phyloP scores from a whole-genome alignment of 2,797 vertebrate species.

The Neoniphon sammara region DNA sequence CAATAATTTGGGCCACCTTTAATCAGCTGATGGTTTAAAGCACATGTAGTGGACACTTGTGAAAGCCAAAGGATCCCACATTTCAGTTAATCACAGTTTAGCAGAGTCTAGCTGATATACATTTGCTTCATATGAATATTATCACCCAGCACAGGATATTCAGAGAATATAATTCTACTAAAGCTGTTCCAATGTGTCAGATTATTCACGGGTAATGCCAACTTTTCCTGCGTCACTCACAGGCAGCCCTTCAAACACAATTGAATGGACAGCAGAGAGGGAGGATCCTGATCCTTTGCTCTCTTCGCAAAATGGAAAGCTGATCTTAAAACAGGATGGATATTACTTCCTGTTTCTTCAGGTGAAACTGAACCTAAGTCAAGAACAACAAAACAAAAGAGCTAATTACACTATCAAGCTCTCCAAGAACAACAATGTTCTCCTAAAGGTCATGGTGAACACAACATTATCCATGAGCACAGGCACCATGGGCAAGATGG shows the following conservation, averaged over 20 bases:
- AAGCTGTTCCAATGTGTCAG: background rate
- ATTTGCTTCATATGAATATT: background rate
- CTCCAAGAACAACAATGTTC: accelerated
- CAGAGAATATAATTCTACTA: background rate
- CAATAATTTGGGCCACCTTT: background rate
- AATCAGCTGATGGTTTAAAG: background rate
- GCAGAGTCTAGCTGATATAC: background rate
- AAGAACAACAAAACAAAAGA: no score
- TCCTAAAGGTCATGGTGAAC: constrained; percentile 29
- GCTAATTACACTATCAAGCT: background rate
- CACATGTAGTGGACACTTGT: background rate
- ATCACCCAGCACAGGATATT: background rate
- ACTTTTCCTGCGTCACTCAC: constrained; percentile 23
- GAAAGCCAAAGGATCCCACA: background rate
- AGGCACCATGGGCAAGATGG: constrained; percentile 62
- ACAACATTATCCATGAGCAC: constrained; percentile 48
- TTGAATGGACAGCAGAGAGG: background rate
- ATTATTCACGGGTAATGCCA: constrained; percentile 4
- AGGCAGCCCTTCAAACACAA: accelerated
- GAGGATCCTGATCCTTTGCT: accelerated
- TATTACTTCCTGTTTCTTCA: constrained; percentile 75
- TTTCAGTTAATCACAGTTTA: background rate
- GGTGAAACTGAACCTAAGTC: constrained; percentile 38
- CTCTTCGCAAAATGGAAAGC: accelerated
- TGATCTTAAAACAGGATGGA: constrained; percentile 52